Evolutionary conservation across 1,140 invertebrate genomes (phyloP), one percentile per base, ranked within the genome.

Genomic region (Sarcophaga bullata): DNA sequence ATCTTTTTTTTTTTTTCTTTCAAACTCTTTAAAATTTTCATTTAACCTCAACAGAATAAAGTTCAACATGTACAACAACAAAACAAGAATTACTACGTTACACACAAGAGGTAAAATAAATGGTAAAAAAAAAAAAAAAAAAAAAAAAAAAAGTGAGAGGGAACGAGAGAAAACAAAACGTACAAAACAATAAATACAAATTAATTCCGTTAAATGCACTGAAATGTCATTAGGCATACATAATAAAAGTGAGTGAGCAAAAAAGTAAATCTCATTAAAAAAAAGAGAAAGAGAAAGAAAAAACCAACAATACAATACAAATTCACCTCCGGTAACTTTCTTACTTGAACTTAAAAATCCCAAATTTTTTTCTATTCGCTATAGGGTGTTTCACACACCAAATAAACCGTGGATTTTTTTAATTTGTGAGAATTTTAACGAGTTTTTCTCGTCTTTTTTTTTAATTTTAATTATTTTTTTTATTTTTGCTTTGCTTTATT

Each of bases 201-300:
- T 62, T 13, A 62, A 62, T 62, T 62, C 58, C 54, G 54, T 62
- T 62, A 62, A 62, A 62, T 62, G 54, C 54, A 62, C 54, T 62
- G 54, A 62, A n/a, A n/a, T 62, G 13, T 62, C 54, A n/a, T 62
- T 62, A 62, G 54, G n/a, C 54, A 62, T 62, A n/a, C 54, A 62
- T 62, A n/a, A 15, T 62, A n/a, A 62, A 62, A 62, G 15, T n/a
- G 54, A 11, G 15, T 6, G 6, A 62, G 7, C 10, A n/a, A 62
- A 62, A 62, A n/a, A n/a, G n/a, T n/a, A n/a, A n/a, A n/a, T n/a
- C n/a, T n/a, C n/a, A n/a, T n/a, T n/a, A n/a, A n/a, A n/a, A n/a
- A n/a, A n/a, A n/a, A n/a, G n/a, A n/a, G n/a, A n/a, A n/a, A n/a
- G n/a, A n/a, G n/a, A n/a, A n/a, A n/a, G n/a, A n/a, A n/a, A n/a